A percentile compares a stretch with the other conserved stretches of the same genome.
phyloP scores from a whole-genome alignment of 2,888 invertebrate species.

The Andrena bicolor region DNA sequence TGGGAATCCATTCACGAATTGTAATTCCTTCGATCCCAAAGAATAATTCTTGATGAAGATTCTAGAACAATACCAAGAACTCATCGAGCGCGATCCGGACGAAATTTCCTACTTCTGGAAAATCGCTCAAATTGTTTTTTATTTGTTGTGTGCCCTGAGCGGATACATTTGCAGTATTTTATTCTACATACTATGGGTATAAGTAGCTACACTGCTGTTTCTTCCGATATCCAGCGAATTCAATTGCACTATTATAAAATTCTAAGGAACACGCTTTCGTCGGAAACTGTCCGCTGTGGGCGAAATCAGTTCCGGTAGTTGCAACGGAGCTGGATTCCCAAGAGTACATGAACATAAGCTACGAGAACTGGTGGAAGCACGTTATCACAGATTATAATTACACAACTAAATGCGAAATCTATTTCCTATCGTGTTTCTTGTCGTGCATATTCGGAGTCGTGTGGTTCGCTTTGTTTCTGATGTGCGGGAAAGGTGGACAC shows the following conservation, averaged over 20 bases:
- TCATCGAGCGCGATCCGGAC: constrained; percentile 71
- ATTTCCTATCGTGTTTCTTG: constrained; percentile 65
- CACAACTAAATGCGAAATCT: constrained; percentile 35
- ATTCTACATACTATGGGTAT: constrained; percentile 78
- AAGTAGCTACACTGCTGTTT: constrained; percentile 9
- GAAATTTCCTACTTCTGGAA: constrained; percentile 76
- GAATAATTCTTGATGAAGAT: constrained; percentile 19
- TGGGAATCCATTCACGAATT: constrained; percentile 1
- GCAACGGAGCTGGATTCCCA: not conserved
- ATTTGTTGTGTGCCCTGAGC: constrained; percentile 65
- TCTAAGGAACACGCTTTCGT: constrained; percentile 70
- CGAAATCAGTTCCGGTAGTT: constrained; percentile 45
- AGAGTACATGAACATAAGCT: not conserved
- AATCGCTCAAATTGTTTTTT: constrained; percentile 63
- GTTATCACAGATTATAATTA: constrained; percentile 19
- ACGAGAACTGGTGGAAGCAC: constrained; percentile 30
- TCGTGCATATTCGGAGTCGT: constrained; percentile 86
- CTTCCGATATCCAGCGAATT: not conserved
- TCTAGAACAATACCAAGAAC: constrained; percentile 71
- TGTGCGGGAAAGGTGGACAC: constrained; percentile 86
- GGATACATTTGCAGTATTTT: constrained; percentile 73
- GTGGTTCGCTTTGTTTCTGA: constrained; percentile 86
- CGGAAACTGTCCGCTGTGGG: constrained; percentile 75
- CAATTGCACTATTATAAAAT: constrained; percentile 10
- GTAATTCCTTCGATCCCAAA: not conserved